Evolutionary conservation across 2,888 invertebrate genomes (phyloP), one percentile per base, ranked within the genome.

Genomic region (Euproctis similis): DNA sequence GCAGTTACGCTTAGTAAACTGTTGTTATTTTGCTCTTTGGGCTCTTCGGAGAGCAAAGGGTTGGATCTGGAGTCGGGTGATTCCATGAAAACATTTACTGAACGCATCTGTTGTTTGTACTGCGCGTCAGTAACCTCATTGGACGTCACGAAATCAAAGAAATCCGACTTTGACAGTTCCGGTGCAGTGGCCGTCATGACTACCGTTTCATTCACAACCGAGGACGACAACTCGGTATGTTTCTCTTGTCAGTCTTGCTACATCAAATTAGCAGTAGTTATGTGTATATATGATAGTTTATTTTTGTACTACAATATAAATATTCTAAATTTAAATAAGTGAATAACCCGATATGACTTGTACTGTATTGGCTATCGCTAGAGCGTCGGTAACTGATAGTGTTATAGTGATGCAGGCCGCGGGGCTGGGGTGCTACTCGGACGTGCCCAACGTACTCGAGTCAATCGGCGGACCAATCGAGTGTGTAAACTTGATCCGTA

Each of bases 121-220:
- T 89, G 89, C 25, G 89, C 87, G 72, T 90, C 90, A 60, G 88
- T 89, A 59, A 92, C 87, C 56, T 92, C 92, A 35, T 93, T 92
- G 24, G 92, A 91, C 29, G 93, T 92, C 40, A 94, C 94, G 78
- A 94, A 93, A 81, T 94, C 94, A 81, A 94, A 94, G 86, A 94
- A 94, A 84, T 94, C 94, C 50, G 93, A 92, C 82, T 94, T 93
- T 57, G 92, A 90, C 76, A 94, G 87, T 85, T 94, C 93, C 77
- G 93, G 92, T 76, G 93, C 92, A 69, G 91, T 88, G 87, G 93
- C 92, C 80, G 92, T 92, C 80, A 94, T 90, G 87, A 93, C 93
- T 93, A 93, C 93, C 87, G 86, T 67, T 77, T 75, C 61, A 56
- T 59, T 62, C 58, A 59, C 48, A 77, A 84, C 86, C 80, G 85